phyloP scores from a whole-genome alignment of 2,888 invertebrate genomes.

The Molorchus minor region DNA sequence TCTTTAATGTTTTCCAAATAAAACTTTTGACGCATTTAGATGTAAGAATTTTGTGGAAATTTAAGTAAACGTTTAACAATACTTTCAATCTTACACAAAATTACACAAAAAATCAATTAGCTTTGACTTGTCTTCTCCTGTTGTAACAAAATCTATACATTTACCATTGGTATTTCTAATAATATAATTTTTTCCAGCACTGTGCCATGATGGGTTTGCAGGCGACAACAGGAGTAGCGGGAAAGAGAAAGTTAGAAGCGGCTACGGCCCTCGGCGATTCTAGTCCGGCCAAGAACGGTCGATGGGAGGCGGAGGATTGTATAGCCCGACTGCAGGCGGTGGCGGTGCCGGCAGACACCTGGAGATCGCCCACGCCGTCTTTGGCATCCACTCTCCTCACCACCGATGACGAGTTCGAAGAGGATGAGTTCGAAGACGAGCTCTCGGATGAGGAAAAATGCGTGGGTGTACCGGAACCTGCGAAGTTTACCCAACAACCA shows the following conservation, averaged over 20 bases:
- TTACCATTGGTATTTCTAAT: too few relatives aligned
- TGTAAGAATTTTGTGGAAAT: too few relatives aligned
- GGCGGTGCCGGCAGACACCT: conserved; percentile 72
- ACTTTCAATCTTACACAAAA: too few relatives aligned
- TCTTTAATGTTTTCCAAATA: too few relatives aligned
- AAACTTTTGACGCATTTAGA: too few relatives aligned
- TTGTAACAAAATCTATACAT: too few relatives aligned
- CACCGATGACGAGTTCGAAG: conserved; percentile 66
- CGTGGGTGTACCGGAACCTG: conserved; percentile 64
- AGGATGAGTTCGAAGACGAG: conserved; percentile 72
- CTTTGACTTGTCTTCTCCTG: too few relatives aligned
- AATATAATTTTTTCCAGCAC: conserved; percentile 60
- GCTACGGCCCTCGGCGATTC: conserved; percentile 62
- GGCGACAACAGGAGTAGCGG: conserved; percentile 69
- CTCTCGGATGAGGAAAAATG: conserved; percentile 66
- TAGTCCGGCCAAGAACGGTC: conserved; percentile 66
- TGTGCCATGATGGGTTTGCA: conserved; percentile 81
- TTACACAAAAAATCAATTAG: too few relatives aligned
- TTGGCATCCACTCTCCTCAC: conserved; percentile 58
- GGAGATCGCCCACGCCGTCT: conserved; percentile 64
- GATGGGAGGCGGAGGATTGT: conserved; percentile 68
- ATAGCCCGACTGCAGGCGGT: conserved; percentile 76
- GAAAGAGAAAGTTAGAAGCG: conserved; percentile 72
- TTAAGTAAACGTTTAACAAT: too few relatives aligned
- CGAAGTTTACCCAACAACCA: conserved; percentile 51